These are phyloP conservation scores for Callionymus lyra DNA, from an alignment of 2,113 vertebrate genomes.

Conservation along the genomic window DNA sequence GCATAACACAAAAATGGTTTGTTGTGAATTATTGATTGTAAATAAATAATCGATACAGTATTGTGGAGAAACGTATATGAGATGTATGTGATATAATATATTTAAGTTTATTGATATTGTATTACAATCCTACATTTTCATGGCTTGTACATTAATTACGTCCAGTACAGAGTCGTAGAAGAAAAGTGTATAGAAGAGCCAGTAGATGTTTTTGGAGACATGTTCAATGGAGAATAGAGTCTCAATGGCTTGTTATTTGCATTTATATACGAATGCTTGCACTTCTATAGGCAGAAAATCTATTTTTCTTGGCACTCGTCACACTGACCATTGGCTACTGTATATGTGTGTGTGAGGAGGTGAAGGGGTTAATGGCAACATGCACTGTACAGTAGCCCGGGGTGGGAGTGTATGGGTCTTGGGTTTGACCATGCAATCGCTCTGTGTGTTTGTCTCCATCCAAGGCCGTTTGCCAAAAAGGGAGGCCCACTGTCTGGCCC, in stretches of 20 bases:
- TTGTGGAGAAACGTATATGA: too few species aligned
- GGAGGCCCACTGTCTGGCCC: slow-evolving; percentile 51
- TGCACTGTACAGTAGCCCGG: slow-evolving; percentile 11
- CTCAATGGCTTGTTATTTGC: too few species aligned
- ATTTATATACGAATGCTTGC: too few species aligned
- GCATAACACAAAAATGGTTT: too few species aligned
- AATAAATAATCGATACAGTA: too few species aligned
- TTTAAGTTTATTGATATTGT: too few species aligned
- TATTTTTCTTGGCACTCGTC: slow-evolving; percentile 44
- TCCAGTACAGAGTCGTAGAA: too few species aligned
- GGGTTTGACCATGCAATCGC: slow-evolving; percentile 2
- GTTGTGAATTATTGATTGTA: too few species aligned
- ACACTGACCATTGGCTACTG: slow-evolving; percentile 31
- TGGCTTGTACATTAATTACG: slow-evolving; percentile 16
- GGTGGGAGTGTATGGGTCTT: slow-evolving; percentile 22
- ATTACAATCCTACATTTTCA: slow-evolving; percentile 8
- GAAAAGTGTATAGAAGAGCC: slow-evolving; percentile 20
- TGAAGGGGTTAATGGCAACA: slow-evolving; percentile 12
- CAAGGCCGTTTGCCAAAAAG: slow-evolving; percentile 58
- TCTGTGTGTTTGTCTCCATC: slow-evolving; percentile 51
- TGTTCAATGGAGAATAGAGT: slow-evolving; percentile 46
- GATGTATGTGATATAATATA: too few species aligned
- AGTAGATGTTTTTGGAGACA: slow-evolving; percentile 21
- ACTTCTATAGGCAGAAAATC: too few species aligned
- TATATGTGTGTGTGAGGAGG: slow-evolving; percentile 24